Base-by-base conservation (phyloP, 2,797 vertebrate genomes). In the Danionella dracula region DNA sequence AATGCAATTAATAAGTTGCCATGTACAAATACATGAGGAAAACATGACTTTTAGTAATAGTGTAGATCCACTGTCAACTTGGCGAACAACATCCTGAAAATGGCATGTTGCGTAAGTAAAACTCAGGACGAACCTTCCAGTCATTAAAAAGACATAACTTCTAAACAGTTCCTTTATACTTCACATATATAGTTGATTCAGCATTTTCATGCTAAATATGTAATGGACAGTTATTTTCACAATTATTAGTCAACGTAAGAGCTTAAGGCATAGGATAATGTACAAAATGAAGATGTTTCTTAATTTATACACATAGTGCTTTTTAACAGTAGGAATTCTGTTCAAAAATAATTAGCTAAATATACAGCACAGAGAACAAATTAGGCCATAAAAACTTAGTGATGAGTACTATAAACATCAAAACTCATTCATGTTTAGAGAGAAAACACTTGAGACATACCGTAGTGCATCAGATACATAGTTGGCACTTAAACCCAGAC, bases 401-500 rank as follows among this genome's bases (percentile, higher is more conserved):
- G n/a, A 57, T 58, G 49, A 1, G 11, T 27, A 48, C 9, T 20
- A 49, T 27, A 49, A 6, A 59, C n/a, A 44, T 12, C 13, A 56
- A 57, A 21, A 57, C 17, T 31, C 19, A 34, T 41, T 35, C 9
- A 51, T 32, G 15, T 27, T 32, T 16, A 51, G 17, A 63, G 4
- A 37, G 16, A 32, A n/a, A 64, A 16, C 20, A 21, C 5, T 21
- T 44, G n/a, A 56, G 20, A 41, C 35, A 54, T 23, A 48, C 15
- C 12, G 51, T 23, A 48, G 19, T 15, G 51, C 55, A 61, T 21
- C 37, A 42, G 17, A 53, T 4, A 53, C 20, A 63, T 40, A 29
- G 41, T 67, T 76, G 74, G 74, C 74, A 76, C 74, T 68, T 70
- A 12, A 34, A 53, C 44, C 29, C 29, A 66, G 27, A 64, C 20